Evolutionary conservation across 2,888 invertebrate species (phyloP), one percentile per base, ranked within the genome.

Genomic region (Metalampra italica): DNA sequence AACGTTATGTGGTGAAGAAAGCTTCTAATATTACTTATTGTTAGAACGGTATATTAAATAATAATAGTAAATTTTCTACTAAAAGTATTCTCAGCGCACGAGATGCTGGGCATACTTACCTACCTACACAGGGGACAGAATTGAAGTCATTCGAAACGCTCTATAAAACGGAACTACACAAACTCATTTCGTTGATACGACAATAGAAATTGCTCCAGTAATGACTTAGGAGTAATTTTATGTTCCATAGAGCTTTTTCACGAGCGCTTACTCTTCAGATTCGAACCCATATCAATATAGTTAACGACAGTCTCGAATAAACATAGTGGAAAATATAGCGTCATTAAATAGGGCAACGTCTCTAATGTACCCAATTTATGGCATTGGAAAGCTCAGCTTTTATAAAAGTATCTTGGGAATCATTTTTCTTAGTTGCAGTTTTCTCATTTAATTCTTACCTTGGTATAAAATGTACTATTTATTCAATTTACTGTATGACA

Each of bases 241-340:
- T 68, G 63, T 49, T 48, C 56, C 55, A 29, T 29, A 0, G 41
- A 14, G 43, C 36, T 29, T 34, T 54, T 65, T 60, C 57, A 54
- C 51, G 58, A 59, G 61, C 63, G 47, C 47, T 45, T 59, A 64
- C 58, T 60, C 50, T 47, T 45, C 57, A 54, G 64, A 56, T 65
- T 66, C 61, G 51, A 51, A 58, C 57, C 55, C 59, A 55, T 62
- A 60, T 68, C 69, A 66, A 71, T 70, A 64, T 57, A 57, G 68
- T 68, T 69, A 66, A 71, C 62, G 62, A 62, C 60, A 61, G 57
- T 66, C 59, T 61, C 39, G 63, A 54, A 52, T 51, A 67, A 72
- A 69, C 66, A 71, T 68, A 65, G 64, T 68, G 68, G 66, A 70
- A 73, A 71, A 71, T 72, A 70, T 72, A 63, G 64, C 61, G 64